Percentiles rank a stretch among this genome's conserved stretches.
Evolutionary conservation across 1,140 invertebrate species (phyloP).

Genomic region (Lepidurus couesii): DNA sequence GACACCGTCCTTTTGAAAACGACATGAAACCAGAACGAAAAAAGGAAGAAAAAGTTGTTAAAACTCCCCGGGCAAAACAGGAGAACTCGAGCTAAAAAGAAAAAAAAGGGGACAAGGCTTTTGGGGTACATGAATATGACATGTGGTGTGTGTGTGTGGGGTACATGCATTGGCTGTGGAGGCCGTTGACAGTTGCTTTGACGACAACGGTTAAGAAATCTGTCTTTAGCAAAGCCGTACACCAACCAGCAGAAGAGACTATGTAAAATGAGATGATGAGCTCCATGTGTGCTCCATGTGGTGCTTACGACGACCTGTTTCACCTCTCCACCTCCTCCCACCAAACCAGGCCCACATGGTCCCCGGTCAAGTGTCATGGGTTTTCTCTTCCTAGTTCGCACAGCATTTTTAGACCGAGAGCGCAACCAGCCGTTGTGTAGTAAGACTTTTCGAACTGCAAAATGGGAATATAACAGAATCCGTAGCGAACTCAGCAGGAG

Average conservation of each 20-base stretch:
- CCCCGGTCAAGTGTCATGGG: slow-evolving; percentile 13
- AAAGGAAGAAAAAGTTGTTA: neutral
- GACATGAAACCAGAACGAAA: slow-evolving; percentile 3
- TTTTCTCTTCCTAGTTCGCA: neutral
- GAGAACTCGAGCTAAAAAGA: neutral
- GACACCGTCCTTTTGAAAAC: neutral
- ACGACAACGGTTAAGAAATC: slow-evolving; percentile 22
- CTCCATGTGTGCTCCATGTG: slow-evolving; percentile 18
- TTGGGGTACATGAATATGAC: neutral
- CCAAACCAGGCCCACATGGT: slow-evolving; percentile 19
- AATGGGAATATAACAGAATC: neutral
- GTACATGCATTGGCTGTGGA: neutral
- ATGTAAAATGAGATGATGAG: slow-evolving; percentile 15
- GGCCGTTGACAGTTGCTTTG: slow-evolving; percentile 7
- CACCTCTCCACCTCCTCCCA: neutral
- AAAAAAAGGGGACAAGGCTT: neutral
- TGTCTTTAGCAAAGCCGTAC: neutral
- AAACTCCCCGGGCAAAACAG: neutral
- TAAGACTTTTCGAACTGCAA: neutral
- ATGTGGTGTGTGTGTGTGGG: neutral
- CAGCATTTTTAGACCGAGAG: neutral
- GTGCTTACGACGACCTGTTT: slow-evolving; percentile 6
- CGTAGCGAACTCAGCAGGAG: neutral
- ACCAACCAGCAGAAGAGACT: neutral
- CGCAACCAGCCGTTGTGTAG: neutral